phyloP scores from a whole-genome alignment of 2,888 invertebrate species.

The Eupithecia subumbrata region DNA sequence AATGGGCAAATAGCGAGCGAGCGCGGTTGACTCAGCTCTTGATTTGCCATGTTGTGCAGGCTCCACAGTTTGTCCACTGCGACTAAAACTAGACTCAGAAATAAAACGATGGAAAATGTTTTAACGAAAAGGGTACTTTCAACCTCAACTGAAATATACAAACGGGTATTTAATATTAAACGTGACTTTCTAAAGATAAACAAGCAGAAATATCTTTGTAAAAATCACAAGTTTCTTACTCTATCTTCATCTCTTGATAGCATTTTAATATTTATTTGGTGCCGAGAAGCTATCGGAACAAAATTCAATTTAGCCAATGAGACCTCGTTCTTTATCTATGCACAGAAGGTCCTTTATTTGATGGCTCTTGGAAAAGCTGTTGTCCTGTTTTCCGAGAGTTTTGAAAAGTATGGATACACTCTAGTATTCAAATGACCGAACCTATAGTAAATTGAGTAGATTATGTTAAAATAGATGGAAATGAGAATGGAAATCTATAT shows the following conservation, averaged over 20 bases:
- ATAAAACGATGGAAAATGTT: conserved; percentile 15
- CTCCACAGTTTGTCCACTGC: conserved; percentile 45
- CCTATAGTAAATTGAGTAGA: neutral
- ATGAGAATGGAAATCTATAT: neutral
- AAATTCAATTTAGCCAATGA: conserved; percentile 81
- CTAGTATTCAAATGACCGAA: neutral
- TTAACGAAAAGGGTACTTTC: neutral
- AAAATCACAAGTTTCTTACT: conserved; percentile 13
- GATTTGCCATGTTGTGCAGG: conserved; percentile 71
- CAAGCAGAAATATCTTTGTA: conserved; percentile 1
- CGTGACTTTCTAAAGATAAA: neutral
- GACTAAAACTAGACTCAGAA: conserved; percentile 18
- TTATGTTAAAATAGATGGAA: neutral
- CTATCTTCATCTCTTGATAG: conserved; percentile 57
- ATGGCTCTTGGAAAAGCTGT: conserved; percentile 66
- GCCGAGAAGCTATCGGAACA: conserved; percentile 68
- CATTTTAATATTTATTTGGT: conserved; percentile 69
- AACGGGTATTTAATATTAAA: neutral
- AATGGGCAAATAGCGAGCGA: conserved; percentile 70
- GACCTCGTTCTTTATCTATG: conserved; percentile 80
- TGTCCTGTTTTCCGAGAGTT: conserved; percentile 56
- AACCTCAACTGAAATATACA: neutral
- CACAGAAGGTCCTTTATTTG: conserved; percentile 82
- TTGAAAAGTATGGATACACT: conserved; percentile 50
- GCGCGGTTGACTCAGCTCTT: conserved; percentile 78